phyloP scores from a whole-genome alignment of 2,113 vertebrate genomes.

The Tyto alba region DNA sequence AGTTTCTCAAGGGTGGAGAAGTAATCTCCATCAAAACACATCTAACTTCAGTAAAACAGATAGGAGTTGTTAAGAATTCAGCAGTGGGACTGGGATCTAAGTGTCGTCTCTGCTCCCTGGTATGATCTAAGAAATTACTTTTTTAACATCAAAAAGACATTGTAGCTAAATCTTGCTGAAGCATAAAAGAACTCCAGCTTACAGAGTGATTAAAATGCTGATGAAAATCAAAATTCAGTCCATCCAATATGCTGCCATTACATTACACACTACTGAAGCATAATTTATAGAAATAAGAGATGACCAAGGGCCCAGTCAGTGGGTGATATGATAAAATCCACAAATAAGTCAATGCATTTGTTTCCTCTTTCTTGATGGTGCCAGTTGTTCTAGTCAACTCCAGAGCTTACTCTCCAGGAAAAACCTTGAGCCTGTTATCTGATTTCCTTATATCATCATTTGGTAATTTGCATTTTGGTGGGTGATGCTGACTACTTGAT shows the following conservation, averaged over 20 bases:
- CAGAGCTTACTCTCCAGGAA: not conserved
- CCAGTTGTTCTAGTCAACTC: not conserved
- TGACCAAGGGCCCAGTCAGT: not conserved
- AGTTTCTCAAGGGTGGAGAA: not conserved
- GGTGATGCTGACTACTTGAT: not conserved
- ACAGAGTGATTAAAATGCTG: not conserved
- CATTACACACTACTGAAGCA: not conserved
- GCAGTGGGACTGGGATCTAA: not conserved
- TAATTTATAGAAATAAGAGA: not conserved
- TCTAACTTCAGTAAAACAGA: not conserved
- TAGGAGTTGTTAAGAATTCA: not conserved
- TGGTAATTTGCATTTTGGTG: not conserved
- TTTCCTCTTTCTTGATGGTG: not conserved
- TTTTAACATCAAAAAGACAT: not conserved
- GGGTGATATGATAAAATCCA: not conserved
- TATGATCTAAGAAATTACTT: not conserved
- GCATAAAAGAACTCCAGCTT: not conserved
- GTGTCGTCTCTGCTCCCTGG: not conserved
- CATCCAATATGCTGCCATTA: not conserved
- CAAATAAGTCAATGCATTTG: not conserved
- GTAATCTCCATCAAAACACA: not conserved
- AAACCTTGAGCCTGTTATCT: not conserved
- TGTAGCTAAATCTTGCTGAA: not conserved
- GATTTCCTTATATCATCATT: not conserved
- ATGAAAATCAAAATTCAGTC: not conserved